Base-by-base conservation (phyloP, 2,113 vertebrate species). In the Empidonax traillii region DNA sequence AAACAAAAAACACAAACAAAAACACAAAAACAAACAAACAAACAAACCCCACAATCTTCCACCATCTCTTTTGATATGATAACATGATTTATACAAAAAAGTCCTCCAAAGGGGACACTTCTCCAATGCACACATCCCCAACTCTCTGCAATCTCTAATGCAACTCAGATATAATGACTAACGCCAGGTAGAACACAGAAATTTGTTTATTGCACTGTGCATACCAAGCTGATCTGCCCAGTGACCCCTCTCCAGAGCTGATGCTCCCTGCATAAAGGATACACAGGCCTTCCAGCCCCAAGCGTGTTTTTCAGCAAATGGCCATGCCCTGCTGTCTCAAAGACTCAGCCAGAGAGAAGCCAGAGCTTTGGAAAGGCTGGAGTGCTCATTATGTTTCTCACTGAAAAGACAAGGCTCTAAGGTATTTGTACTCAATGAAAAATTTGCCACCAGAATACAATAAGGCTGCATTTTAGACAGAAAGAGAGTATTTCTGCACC, bases 291-390 rank as follows among this genome's bases (percentile, higher is more conserved):
- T 17, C 35, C 10, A 55, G 21, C n/a, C 61, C 75, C 49, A 58
- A 3, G 0, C 9, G 4, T 24, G 31, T 9, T 69, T 52, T 35
- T 37, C 3, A 89, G 80, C 41, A 76, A 88, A 67, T 0, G 0
- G 61, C 39, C n/a, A 19, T 3, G 8, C 49, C 27, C 4, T 58
- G 72, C 65, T 53, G 25, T 17, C 31, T 41, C 3, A 14, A 73
- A 73, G 59, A 77, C 33, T 37, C 27, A 68, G 67, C 63, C 58
- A 35, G 31, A 76, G 44, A 33, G 51, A 91, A 89, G 56, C 24
- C 46, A 46, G 52, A 47, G 46, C 44, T 87, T 23, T 62, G 65
- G 56, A 68, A 68, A 66, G 59, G 61, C 3, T 84, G 73, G 27
- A 53, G 35, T 4, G 2, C 37, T 85, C 35, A 30, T 46, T 44